A percentile compares a stretch with the other conserved stretches of the same genome.
Conservation (phyloP, 1,140 invertebrate species). For the Theocolax elegans region DNA sequence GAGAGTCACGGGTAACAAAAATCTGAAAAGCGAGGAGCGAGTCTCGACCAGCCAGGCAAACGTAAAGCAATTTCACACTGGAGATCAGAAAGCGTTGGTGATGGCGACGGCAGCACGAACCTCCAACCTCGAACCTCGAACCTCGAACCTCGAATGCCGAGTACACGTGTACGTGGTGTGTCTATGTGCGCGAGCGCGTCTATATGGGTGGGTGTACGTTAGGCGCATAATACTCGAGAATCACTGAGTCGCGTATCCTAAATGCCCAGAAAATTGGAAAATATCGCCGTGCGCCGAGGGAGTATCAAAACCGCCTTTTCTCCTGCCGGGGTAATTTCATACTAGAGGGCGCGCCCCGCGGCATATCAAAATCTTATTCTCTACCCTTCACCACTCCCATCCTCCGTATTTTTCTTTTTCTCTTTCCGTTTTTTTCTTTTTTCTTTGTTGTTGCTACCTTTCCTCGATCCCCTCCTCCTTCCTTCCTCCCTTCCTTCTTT, state of each 20-base stretch:
- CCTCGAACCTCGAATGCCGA: too few species aligned
- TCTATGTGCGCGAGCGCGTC: conserved; percentile 26
- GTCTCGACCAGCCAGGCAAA: conserved; percentile 43
- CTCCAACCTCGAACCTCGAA: too few species aligned
- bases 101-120: too few species aligned
- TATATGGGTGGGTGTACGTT: not conserved
- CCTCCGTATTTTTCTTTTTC: not conserved
- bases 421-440: not conserved
- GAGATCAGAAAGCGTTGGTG: conserved; percentile 50
- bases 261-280: conserved; percentile 36
- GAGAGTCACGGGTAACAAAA: conserved; percentile 42
- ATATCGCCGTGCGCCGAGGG: not conserved
- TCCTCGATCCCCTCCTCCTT: too few species aligned
- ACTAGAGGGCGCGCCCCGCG: not conserved
- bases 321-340: conserved; percentile 15
- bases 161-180: too few species aligned
- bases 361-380: conserved; percentile 32
- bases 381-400: not conserved
- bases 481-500: not conserved
- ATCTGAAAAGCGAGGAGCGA: conserved; percentile 45
- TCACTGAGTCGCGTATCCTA: conserved; percentile 35
- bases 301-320: not conserved
- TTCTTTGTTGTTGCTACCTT: not conserved
- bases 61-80: conserved; percentile 57
- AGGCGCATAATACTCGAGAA: conserved; percentile 42